Conservation (phyloP, 2,113 vertebrate species). For the Mormyrus lacerda region DNA sequence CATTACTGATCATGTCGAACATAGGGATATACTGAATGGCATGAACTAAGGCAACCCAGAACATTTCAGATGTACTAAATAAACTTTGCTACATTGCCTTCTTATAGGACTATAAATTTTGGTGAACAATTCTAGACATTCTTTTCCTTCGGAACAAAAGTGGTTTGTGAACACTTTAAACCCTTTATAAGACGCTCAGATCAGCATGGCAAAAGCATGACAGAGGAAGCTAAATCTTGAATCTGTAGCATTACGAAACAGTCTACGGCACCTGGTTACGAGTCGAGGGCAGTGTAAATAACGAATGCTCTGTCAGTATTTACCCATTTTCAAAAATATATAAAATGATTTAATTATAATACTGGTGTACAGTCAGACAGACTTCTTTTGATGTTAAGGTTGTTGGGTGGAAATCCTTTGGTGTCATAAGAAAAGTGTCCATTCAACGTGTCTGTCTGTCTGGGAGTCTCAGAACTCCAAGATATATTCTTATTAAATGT, state of each 20-base stretch:
- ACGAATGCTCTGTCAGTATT: background rate
- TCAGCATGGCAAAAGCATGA: background rate
- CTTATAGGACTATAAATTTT: background rate
- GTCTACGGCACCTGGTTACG: background rate
- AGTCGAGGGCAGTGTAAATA: background rate
- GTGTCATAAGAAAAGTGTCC: background rate
- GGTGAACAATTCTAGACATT: background rate
- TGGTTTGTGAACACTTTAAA: background rate
- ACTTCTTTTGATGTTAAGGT: slow-evolving; percentile 29
- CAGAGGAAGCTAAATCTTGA: background rate
- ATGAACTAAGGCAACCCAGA: background rate
- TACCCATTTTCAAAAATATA: slow-evolving; percentile 17
- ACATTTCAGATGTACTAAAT: background rate
- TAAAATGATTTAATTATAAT: slow-evolving; percentile 19
- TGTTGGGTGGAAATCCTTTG: background rate
- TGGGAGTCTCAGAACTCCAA: background rate
- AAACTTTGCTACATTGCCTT: background rate
- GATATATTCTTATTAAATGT: background rate
- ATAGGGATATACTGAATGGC: background rate
- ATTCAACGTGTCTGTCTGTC: background rate
- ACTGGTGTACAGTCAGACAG: slow-evolving; percentile 27
- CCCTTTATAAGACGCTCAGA: background rate
- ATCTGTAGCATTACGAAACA: background rate
- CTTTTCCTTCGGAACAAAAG: background rate
- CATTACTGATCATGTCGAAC: background rate